phyloP scores from a whole-genome alignment of 2,113 vertebrate species.

The Chaetura pelagica region DNA sequence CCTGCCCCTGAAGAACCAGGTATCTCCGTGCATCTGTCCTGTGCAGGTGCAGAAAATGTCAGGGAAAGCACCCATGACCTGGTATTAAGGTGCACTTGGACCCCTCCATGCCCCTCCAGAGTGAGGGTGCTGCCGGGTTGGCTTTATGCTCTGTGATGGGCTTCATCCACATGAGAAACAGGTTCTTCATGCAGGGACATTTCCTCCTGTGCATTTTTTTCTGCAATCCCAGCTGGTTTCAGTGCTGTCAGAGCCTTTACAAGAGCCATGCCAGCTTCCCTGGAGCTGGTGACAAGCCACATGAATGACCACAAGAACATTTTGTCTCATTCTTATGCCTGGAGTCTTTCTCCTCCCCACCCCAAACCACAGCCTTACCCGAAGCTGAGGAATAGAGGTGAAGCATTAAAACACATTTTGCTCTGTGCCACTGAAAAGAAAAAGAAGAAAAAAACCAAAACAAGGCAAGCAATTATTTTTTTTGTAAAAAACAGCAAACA shows the following conservation, averaged over 20 bases:
- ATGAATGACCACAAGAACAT: background rate
- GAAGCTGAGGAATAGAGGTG: background rate
- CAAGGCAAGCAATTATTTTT: background rate
- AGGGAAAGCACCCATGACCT: fast-evolving
- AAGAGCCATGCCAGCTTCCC: background rate
- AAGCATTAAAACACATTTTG: background rate
- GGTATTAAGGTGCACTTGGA: fast-evolving
- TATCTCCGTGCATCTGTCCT: background rate
- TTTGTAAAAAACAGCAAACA: too few species aligned
- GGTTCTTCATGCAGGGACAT: background rate
- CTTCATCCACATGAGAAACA: background rate
- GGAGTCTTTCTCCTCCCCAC: background rate
- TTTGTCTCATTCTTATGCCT: background rate
- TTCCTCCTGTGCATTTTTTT: background rate
- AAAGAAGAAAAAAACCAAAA: too few species aligned
- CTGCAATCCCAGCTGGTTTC: background rate
- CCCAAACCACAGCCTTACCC: background rate
- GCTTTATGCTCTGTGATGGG: background rate
- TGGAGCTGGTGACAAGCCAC: background rate
- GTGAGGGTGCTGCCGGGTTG: fast-evolving
- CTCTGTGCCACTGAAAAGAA: background rate
- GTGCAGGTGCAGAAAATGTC: background rate
- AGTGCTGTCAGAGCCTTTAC: background rate
- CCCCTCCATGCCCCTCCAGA: fast-evolving
- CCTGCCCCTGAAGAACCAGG: background rate